Evolutionary conservation across 2,888 invertebrate species (phyloP), one percentile per base, ranked within the genome.

Genomic region (Limnephilus marmoratus): DNA sequence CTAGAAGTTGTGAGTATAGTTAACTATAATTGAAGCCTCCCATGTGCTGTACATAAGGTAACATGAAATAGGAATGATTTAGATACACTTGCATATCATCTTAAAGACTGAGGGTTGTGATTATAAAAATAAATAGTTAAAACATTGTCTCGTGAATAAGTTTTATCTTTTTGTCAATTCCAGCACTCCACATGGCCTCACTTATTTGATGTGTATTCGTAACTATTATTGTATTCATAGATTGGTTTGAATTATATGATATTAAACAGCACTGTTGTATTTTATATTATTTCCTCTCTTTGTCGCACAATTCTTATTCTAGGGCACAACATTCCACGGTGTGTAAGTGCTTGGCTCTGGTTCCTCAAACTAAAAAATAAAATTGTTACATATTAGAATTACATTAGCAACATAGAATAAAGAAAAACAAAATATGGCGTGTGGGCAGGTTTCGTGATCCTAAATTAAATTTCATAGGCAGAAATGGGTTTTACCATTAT

Each of bases 101-200:
- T 85, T 85, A 31, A 91, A 91, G 90, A 91, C 90, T 91, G 90
- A 91, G 85, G 90, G 80, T 91, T 91, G 90, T 91, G 90, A 85
- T 91, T 85, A 41, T 91, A n/a, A 85, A 68, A 34, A 91, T 85
- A 91, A 37, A 91, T 80, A 41, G 45, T 53, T 83, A 81, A 90
- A 29, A 34, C 34, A 37, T 81, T 81, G 41, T 90, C 90, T 83
- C 7, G 53, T 85, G 81, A 90, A 53, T 82, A 90, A 45, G 24
- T 83, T 90, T 90, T 49, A 90, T 90, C 81, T 53, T 90, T 90
- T 83, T 90, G 90, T 90, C 90, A 90, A 83, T 90, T 90, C 81
- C 81, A 37, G 83, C 53, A 90, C 53, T 53, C 83, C 81, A 81
- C 49, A 82, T 90, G 49, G 90, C 31, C 31, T 83, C 88, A 88